Conservation (phyloP, 2,797 vertebrate genomes). For the Leuciscus waleckii region DNA sequence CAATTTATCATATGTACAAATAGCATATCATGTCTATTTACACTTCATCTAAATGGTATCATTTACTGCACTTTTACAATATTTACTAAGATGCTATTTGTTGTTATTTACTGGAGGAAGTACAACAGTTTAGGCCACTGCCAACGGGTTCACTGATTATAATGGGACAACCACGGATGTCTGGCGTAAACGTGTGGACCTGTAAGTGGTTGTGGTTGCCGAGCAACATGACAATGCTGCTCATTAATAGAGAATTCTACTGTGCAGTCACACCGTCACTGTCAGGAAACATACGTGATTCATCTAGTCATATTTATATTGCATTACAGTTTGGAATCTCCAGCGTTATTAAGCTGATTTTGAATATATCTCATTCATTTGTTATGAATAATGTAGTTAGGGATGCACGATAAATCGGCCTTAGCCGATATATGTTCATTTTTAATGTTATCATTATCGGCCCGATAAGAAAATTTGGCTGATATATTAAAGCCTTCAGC, state of each 20-base stretch:
- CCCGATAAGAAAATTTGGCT: no score
- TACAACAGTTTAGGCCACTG: background rate
- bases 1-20: background rate
- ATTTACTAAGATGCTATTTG: slow-evolving; percentile 4
- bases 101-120: background rate
- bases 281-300: background rate
- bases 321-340: background rate
- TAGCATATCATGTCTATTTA: background rate
- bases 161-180: background rate
- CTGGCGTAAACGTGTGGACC: background rate
- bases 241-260: slow-evolving; percentile 3
- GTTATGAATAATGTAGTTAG: background rate
- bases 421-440: no score
- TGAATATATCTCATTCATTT: background rate
- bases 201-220: background rate
- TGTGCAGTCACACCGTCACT: background rate
- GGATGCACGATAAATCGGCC: no score
- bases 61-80: background rate
- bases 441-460: no score
- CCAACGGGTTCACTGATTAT: background rate
- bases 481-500: no score
- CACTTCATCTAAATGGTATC: background rate
- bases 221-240: background rate
- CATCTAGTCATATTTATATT: background rate
- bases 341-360: background rate